These are phyloP conservation scores for Pavo muticus DNA, from an alignment of 2,113 vertebrate species.

Conservation along the genomic window DNA sequence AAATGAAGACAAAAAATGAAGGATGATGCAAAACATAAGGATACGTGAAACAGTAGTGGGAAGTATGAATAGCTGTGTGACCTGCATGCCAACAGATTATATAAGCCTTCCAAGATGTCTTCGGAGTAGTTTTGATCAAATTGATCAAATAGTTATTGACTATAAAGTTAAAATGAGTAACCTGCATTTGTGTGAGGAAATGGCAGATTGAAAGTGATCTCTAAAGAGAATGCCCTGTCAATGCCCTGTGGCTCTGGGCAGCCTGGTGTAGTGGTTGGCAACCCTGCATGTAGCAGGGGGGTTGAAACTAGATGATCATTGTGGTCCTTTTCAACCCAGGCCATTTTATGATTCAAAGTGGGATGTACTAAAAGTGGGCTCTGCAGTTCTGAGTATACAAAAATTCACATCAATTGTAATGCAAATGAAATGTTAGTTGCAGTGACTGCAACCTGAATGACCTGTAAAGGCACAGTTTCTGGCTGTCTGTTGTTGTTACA, in stretches of 20 bases:
- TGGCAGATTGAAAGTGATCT: not conserved
- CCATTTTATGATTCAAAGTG: not conserved
- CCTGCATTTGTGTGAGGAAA: not conserved
- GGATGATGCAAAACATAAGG: not conserved
- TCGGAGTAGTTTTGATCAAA: not conserved
- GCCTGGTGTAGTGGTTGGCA: too few relatives aligned
- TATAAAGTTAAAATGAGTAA: not conserved
- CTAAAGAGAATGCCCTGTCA: not conserved
- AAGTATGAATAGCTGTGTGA: not conserved
- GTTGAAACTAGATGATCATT: too few relatives aligned
- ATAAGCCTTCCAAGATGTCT: not conserved
- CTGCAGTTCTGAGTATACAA: not conserved
- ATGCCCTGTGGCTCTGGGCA: too few relatives aligned
- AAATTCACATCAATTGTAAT: not conserved
- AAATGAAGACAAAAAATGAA: not conserved
- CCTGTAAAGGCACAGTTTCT: not conserved
- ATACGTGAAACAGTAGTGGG: not conserved
- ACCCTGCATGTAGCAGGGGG: too few relatives aligned
- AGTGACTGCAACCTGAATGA: not conserved
- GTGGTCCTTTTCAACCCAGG: too few relatives aligned
- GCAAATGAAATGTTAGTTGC: not conserved
- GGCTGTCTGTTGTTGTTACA: not conserved
- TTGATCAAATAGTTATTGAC: not conserved
- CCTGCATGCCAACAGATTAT: not conserved
- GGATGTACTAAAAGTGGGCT: not conserved